Percentiles rank a stretch among this genome's conserved stretches.
Evolutionary conservation across 1,140 invertebrate species (phyloP).

Genomic region (Aethina tumida): DNA sequence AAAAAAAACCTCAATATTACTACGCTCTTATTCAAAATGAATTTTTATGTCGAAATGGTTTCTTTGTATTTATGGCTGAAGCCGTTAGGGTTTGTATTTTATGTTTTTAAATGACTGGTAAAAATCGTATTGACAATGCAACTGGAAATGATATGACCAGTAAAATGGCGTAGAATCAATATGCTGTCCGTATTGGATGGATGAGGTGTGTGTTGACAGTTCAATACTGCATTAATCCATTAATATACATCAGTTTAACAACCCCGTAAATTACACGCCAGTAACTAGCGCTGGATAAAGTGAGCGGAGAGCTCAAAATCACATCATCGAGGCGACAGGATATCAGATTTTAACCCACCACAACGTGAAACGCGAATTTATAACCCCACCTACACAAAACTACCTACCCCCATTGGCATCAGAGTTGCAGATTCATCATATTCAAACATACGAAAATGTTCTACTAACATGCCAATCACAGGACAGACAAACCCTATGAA

Average conservation of each 20-base stretch:
- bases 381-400: not conserved
- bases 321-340: constrained; percentile 12
- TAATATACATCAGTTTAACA: constrained; percentile 33
- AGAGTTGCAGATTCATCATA: not conserved
- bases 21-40: too few species aligned
- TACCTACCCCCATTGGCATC: not conserved
- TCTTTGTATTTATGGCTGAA: too few species aligned
- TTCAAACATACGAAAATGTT: not conserved
- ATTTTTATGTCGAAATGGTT: too few species aligned
- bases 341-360: constrained; percentile 7
- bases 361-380: constrained; percentile 1
- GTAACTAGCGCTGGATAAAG: too few species aligned
- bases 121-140: too few species aligned
- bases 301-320: constrained; percentile 11
- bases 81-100: too few species aligned
- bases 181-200: constrained; percentile 15
- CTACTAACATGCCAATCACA: constrained; percentile 1
- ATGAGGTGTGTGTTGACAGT: constrained; percentile 29
- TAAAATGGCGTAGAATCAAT: constrained; percentile 12
- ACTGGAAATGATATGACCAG: too few species aligned
- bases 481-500: too few species aligned
- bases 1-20: too few species aligned
- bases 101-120: too few species aligned
- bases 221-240: constrained; percentile 35
- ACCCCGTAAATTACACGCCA: constrained; percentile 26